Percentiles rank a stretch among this genome's conserved stretches.
Evolutionary conservation across 2,797 vertebrate genomes (phyloP).

Genomic region (Rhinoraja longicauda): DNA sequence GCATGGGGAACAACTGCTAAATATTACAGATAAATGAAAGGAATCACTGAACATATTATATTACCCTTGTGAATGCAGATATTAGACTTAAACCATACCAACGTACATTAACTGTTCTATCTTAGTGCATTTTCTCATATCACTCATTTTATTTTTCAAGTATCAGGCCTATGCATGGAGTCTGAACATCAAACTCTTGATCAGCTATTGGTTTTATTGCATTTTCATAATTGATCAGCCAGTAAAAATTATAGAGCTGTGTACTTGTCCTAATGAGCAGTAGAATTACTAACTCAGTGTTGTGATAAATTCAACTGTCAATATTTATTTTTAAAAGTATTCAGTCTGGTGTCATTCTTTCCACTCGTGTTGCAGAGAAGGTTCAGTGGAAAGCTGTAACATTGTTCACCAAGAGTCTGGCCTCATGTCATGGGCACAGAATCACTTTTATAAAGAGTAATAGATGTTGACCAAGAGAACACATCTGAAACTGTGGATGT

Average conservation of each 20-base stretch:
- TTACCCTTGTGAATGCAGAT: not conserved
- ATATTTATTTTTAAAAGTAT: not conserved
- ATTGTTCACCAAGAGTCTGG: not conserved
- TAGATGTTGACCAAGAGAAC: not conserved
- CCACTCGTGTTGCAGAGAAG: not conserved
- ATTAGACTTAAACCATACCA: not conserved
- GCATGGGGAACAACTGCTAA: not conserved
- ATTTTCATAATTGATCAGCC: not conserved
- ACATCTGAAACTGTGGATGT: not conserved
- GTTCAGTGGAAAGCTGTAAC: not conserved
- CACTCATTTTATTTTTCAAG: not conserved
- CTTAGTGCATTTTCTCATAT: not conserved
- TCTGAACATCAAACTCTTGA: not conserved
- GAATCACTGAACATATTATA: not conserved
- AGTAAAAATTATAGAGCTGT: not conserved
- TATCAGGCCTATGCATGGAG: not conserved
- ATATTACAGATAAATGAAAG: not conserved
- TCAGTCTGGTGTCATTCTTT: not conserved
- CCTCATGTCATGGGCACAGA: not conserved
- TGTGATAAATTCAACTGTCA: not conserved
- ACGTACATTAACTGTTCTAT: not conserved
- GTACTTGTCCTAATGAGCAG: not conserved
- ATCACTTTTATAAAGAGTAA: not conserved
- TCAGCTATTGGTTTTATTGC: not conserved
- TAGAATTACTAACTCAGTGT: not conserved